Percentiles rank a stretch among this genome's conserved stretches.
phyloP scores from a whole-genome alignment of 1,140 invertebrate species.

The Steinernema feltiae region DNA sequence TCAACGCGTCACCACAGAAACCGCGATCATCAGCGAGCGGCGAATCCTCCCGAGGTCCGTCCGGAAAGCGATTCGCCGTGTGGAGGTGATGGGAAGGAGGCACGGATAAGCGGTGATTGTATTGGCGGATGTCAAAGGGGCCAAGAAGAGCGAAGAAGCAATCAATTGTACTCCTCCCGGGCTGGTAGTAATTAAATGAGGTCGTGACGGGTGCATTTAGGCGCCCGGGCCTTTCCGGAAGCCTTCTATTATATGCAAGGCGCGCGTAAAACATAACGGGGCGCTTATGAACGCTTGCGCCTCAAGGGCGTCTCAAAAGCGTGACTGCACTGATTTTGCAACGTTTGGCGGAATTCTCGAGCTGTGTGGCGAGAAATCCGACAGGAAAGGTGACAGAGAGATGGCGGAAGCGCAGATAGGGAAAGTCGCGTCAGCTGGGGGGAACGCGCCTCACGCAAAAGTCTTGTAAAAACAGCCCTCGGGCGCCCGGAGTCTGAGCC shows the following conservation, averaged over 20 bases:
- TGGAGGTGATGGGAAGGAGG: no score
- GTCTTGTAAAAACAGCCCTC: not conserved
- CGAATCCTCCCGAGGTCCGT: no score
- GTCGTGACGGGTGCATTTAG: constrained; percentile 13
- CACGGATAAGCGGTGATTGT: no score
- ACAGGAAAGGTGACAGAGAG: not conserved
- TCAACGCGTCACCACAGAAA: no score
- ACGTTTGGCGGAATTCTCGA: not conserved
- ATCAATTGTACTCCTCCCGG: not conserved
- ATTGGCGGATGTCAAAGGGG: not conserved
- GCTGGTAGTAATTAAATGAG: constrained; percentile 15
- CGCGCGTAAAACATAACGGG: not conserved
- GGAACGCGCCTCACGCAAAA: not conserved
- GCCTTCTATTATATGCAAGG: not conserved
- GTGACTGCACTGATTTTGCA: no score
- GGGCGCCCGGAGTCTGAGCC: not conserved
- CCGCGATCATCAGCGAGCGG: no score
- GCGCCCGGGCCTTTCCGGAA: not conserved
- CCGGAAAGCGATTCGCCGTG: no score
- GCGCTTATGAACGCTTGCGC: not conserved
- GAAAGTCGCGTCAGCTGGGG: not conserved
- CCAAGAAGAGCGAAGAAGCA: not conserved
- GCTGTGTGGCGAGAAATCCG: not conserved
- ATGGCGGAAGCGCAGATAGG: no score
- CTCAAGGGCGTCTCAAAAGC: not conserved